phyloP scores from a whole-genome alignment of 2,888 invertebrate genomes.

The Pollenia griseotomentosa region DNA sequence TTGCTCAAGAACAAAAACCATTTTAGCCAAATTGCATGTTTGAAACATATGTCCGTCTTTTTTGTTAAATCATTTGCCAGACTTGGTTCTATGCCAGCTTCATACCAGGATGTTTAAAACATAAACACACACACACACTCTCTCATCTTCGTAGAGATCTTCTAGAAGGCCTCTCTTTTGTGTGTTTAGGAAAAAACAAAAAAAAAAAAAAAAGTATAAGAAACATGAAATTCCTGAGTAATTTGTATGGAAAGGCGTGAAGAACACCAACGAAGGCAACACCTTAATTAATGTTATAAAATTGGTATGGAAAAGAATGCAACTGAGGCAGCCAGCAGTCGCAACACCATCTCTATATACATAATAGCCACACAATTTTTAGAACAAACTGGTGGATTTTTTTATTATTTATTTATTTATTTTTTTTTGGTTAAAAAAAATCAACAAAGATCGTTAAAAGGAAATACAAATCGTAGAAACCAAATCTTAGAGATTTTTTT shows the following conservation, averaged over 20 bases:
- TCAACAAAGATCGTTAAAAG: conserved; percentile 20
- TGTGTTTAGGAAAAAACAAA: conserved; percentile 25
- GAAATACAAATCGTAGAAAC: conserved; percentile 37
- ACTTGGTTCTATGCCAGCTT: neutral
- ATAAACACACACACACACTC: neutral
- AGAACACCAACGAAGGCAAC: conserved; percentile 85
- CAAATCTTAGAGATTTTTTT: conserved; percentile 7
- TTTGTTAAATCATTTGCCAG: conserved; percentile 45
- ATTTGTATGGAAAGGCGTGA: conserved; percentile 85
- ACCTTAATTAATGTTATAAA: conserved; percentile 84
- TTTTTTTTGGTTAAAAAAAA: neutral
- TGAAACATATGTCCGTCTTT: conserved; percentile 56
- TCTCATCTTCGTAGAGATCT: neutral
- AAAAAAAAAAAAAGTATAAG: conserved; percentile 54
- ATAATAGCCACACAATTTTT: neutral
- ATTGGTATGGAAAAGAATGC: conserved; percentile 79
- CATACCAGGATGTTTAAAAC: conserved; percentile 35
- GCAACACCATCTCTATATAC: neutral
- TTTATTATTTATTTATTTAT: neutral
- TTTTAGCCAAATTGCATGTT: conserved; percentile 82
- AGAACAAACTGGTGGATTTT: neutral
- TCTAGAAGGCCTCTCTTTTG: neutral
- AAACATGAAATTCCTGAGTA: conserved; percentile 84
- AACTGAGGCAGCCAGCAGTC: conserved; percentile 50
- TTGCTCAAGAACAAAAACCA: conserved; percentile 72